A percentile compares a stretch with the other conserved stretches of the same genome.
Evolutionary conservation across 2,888 invertebrate genomes (phyloP).

Genomic region (Acleris cristana): DNA sequence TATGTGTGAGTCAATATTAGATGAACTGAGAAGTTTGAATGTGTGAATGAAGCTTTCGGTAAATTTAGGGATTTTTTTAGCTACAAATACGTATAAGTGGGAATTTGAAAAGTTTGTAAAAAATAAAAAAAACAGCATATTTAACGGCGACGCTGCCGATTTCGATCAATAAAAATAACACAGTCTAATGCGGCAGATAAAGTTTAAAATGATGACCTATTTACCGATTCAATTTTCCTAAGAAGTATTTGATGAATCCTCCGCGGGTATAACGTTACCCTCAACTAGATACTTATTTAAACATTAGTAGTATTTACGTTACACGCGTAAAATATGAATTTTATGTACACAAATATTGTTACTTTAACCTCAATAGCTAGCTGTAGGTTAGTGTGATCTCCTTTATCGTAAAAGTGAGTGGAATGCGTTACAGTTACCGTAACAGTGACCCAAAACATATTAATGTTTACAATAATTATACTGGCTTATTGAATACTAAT

Average conservation of each 20-base stretch:
- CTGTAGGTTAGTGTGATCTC: constrained; percentile 21
- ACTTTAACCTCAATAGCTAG: constrained; percentile 17
- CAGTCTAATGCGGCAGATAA: background rate
- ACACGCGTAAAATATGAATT: too few relatives aligned
- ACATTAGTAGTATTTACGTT: too few relatives aligned
- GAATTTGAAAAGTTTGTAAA: background rate
- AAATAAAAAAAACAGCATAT: too few relatives aligned
- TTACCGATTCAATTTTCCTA: constrained; percentile 9
- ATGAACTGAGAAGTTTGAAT: background rate
- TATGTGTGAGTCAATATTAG: background rate
- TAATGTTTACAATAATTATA: constrained; percentile 10
- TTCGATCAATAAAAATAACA: too few relatives aligned
- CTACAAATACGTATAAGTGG: background rate
- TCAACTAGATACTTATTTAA: too few relatives aligned
- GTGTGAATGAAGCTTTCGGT: background rate
- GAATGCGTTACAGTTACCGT: constrained; percentile 29
- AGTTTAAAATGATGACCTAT: constrained; percentile 11
- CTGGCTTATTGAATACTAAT: constrained; percentile 3
- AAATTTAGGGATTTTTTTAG: too few relatives aligned
- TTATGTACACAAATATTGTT: too few relatives aligned
- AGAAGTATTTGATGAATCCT: constrained; percentile 18
- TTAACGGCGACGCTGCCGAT: too few relatives aligned
- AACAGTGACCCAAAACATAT: constrained; percentile 29
- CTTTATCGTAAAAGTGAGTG: constrained; percentile 29
- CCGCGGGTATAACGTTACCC: background rate